Base-by-base conservation (phyloP, 1,140 invertebrate species). In the Spodoptera frugiperda region DNA sequence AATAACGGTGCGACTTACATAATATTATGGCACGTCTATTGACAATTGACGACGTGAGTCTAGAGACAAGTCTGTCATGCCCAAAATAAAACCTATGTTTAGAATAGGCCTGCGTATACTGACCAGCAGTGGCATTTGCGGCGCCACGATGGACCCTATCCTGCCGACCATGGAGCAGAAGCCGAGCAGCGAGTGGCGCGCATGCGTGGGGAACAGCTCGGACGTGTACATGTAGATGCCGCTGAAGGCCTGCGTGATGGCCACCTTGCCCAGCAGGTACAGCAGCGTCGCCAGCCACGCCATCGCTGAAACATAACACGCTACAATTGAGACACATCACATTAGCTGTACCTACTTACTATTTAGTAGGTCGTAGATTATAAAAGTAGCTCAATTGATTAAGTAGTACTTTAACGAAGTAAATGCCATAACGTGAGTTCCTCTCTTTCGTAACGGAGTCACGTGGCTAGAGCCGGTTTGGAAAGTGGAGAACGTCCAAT, bases 141-240 rank as follows among this genome's bases (percentile, higher is more conserved):
- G 96, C 46, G 96, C 96, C 51, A 97, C 83, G 89, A 97, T 96
- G 19, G 96, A 96, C 1, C 96, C 96, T 54, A 97, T 89, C 17
- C 97, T 92, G 48, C 96, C 97, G 63, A 96, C 92, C 95, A 97
- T 96, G 21, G 96, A 96, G 87, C 96, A 96, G 77, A 95, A 91
- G 8, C 95, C 95, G 8, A 97, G 93, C 49, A 96, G 87, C 19
- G 95, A 95, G 81, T 96, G 95, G 2, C 96, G 93, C 48, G 96
- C 93, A 72, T 95, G 95, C n/a, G 96, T 97, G 0, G 96, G 96
- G 86, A 96, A 97, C 88, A 97, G 93, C 92, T 97, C 96, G 17
- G 96, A 95, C 0, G 96, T 97, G 81, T 96, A 96, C 83, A 97
- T 95, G 87, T 97, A 97, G 21, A 97, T 91, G 44, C 95, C 94